Evolutionary conservation across 2,888 invertebrate genomes (phyloP).

Genomic region (Dasypolia templi): DNA sequence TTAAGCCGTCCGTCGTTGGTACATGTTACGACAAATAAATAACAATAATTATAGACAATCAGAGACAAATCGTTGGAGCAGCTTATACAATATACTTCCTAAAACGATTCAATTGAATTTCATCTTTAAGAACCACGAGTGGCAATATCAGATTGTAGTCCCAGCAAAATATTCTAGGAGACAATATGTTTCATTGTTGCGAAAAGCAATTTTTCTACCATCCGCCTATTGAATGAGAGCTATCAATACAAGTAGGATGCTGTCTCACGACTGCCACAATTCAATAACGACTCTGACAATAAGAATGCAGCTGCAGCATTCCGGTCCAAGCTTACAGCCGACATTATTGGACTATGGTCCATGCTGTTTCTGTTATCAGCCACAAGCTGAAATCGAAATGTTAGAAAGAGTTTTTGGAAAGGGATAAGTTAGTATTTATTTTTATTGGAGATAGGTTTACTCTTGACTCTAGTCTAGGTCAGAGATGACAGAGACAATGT

Average conservation of each 20-base stretch:
- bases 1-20: not conserved
- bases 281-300: constrained; percentile 80
- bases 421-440: not conserved
- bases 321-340: constrained; percentile 70
- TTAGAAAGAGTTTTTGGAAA: not conserved
- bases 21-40: not conserved
- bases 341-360: not conserved
- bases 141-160: constrained; percentile 59
- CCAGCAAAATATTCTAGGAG: constrained; percentile 61
- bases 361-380: not conserved
- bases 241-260: constrained; percentile 73
- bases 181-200: constrained; percentile 71
- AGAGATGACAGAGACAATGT: no score
- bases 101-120: constrained; percentile 36
- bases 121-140: constrained; percentile 20
- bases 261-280: constrained; percentile 80
- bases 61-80: not conserved
- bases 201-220: constrained; percentile 80
- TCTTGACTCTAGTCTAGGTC: no score
- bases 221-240: constrained; percentile 64
- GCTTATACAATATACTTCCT: constrained; percentile 3
- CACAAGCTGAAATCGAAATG: not conserved
- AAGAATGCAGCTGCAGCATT: constrained; percentile 71
- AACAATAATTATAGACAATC: not conserved
- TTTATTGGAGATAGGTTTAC: no score